Evolutionary conservation across 2,113 vertebrate genomes (phyloP), one percentile per base, ranked within the genome.

Genomic region (Pollimyrus isidori): DNA sequence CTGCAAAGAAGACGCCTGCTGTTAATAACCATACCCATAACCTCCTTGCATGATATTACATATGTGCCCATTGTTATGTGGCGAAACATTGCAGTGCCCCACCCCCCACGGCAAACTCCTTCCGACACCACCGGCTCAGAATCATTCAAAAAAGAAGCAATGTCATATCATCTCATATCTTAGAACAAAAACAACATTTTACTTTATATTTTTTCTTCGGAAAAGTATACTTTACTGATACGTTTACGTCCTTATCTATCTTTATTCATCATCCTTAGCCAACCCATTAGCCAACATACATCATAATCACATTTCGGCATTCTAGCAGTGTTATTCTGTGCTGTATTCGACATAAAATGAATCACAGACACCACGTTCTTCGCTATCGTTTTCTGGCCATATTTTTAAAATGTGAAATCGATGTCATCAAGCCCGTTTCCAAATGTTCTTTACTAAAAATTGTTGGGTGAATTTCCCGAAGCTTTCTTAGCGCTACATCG

Each of bases 1-100:
- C 96, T 96, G 88, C 9, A 21, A 86, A 21, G 56, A 15, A 39
- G 6, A 48, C 9, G 4, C 7, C 30, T 3, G 19, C 48, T n/a
- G n/a, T 52, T 50, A 53, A 15, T 86, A 21, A 49, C 46, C 39
- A 9, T 56, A 85, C 39, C 10, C 11, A 13, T 80, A 19, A 65
- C 23, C n/a, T n/a, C n/a, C n/a, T n/a, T n/a, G 21, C 23, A 62
- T 62, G 58, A n/a, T 65, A 65, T 65, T 26, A n/a, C 58, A 65
- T 11, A n/a, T 9, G 58, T 65, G 23, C 23, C n/a, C 2, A n/a
- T 65, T n/a, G 7, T 65, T 10, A 9, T 65, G 23, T 10, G 7
- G n/a, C 58, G 9, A 26, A 26, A 65, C n/a, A 65, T 56, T 19
- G 53, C 53, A 56, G 53, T 56, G 53, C 56, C 7, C 56, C 56